Evolutionary conservation across 2,797 vertebrate species (phyloP).

Genomic region (Sternotherus odoratus): DNA sequence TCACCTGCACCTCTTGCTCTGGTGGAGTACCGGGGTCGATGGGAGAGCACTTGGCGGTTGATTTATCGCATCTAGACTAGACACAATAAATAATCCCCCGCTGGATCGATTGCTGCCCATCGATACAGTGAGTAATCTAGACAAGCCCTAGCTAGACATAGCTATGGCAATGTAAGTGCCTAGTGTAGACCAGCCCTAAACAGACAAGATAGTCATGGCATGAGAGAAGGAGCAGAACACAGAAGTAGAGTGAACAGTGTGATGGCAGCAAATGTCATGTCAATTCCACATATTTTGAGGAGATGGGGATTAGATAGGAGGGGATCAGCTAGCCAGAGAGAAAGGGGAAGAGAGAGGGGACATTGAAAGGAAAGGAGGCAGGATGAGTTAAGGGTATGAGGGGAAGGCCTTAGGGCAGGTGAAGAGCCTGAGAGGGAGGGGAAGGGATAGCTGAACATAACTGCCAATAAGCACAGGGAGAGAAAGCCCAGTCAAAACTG

Average conservation of each 20-base stretch:
- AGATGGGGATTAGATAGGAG: neutral
- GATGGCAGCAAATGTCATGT: neutral
- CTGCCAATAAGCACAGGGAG: neutral
- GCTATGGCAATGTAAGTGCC: neutral
- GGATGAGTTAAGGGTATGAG: neutral
- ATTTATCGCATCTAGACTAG: no score
- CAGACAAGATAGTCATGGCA: neutral
- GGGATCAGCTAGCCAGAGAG: neutral
- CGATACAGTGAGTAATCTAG: no score
- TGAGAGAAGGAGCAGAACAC: neutral
- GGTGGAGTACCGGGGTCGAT: no score
- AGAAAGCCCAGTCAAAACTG: neutral
- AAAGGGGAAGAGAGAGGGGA: neutral
- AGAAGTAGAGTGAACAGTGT: neutral
- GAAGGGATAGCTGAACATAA: neutral
- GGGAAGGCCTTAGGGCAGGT: neutral
- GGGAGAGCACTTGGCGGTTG: no score
- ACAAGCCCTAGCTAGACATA: neutral
- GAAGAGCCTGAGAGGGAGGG: neutral
- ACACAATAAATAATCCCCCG: no score
- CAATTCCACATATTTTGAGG: neutral
- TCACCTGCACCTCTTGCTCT: no score
- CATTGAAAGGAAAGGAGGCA: neutral
- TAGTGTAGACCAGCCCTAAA: neutral
- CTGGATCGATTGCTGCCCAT: no score